Evolutionary conservation across 2,888 invertebrate species (phyloP).

Genomic region (Apamea epomidion): DNA sequence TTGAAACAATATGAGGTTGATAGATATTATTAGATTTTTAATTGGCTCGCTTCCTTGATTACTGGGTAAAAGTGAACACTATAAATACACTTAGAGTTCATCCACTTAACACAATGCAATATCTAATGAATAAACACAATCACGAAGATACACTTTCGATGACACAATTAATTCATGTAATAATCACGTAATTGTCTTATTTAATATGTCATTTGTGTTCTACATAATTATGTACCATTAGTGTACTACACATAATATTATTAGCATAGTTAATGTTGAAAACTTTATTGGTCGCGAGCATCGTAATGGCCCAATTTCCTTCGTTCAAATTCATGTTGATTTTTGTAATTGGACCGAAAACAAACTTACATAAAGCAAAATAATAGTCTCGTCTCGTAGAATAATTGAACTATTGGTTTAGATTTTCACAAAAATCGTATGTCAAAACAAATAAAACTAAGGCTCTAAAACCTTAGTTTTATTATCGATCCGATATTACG

Average conservation of each 20-base stretch:
- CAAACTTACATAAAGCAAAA: conserved; percentile 5
- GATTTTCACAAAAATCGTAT: neutral
- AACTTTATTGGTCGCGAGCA: conserved; percentile 24
- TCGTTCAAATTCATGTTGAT: conserved; percentile 16
- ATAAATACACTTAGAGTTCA: neutral
- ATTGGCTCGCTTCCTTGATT: conserved; percentile 51
- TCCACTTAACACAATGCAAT: conserved; percentile 9
- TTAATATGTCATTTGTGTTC: conserved; percentile 27
- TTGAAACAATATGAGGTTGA: conserved; percentile 50
- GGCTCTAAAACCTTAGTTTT: too few species aligned
- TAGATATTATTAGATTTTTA: conserved; percentile 54
- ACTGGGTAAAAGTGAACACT: conserved; percentile 17
- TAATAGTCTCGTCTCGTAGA: neutral
- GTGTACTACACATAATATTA: conserved; percentile 40
- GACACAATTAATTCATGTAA: conserved; percentile 28
- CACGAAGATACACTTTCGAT: conserved; percentile 17
- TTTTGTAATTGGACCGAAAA: conserved; percentile 28
- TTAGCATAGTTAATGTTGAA: conserved; percentile 34
- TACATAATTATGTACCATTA: conserved; percentile 15
- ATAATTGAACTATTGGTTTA: neutral
- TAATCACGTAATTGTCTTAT: conserved; percentile 37
- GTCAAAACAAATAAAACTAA: too few species aligned
- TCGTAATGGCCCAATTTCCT: conserved; percentile 32
- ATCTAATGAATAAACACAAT: conserved; percentile 33
- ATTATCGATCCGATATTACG: neutral